Evolutionary conservation across 2,113 vertebrate genomes (phyloP).

Genomic region (Boulengeromyrus knoepffleri): DNA sequence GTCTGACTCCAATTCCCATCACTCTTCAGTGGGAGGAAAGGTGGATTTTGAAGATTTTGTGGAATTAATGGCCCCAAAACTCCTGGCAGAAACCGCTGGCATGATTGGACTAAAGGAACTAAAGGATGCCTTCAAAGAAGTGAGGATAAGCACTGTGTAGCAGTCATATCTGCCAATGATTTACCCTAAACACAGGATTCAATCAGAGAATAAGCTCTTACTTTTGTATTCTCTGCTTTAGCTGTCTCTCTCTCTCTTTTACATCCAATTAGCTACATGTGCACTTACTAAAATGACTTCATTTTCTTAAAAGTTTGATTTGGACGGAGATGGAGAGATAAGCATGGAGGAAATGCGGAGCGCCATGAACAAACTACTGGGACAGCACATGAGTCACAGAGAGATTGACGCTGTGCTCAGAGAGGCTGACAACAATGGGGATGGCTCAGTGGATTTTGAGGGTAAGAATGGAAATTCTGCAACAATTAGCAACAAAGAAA

Average conservation of each 20-base stretch:
- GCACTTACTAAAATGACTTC: background rate
- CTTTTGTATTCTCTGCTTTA: background rate
- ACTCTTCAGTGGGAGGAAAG: constrained; percentile 65
- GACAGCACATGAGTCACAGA: constrained; percentile 59
- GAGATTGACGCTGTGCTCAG: constrained; percentile 70
- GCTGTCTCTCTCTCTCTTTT: background rate
- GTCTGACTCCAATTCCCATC: background rate
- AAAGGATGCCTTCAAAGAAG: constrained; percentile 77
- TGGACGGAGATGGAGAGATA: constrained; percentile 74
- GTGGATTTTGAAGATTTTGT: constrained; percentile 83
- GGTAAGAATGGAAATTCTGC: constrained; percentile 43
- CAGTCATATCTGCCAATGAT: background rate
- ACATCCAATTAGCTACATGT: background rate
- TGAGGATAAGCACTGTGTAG: constrained; percentile 38
- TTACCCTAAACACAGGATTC: background rate
- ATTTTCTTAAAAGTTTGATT: constrained; percentile 61
- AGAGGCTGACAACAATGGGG: constrained; percentile 74
- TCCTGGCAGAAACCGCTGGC: constrained; percentile 74
- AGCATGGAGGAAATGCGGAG: constrained; percentile 66
- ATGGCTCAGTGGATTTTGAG: constrained; percentile 80
- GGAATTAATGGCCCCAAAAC: constrained; percentile 76
- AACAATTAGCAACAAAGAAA: background rate
- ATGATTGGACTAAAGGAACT: constrained; percentile 83
- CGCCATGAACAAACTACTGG: constrained; percentile 73
- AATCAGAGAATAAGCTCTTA: background rate